These are phyloP conservation scores for Tenthredo notha DNA, from an alignment of 2,888 invertebrate species.

Conservation along the genomic window DNA sequence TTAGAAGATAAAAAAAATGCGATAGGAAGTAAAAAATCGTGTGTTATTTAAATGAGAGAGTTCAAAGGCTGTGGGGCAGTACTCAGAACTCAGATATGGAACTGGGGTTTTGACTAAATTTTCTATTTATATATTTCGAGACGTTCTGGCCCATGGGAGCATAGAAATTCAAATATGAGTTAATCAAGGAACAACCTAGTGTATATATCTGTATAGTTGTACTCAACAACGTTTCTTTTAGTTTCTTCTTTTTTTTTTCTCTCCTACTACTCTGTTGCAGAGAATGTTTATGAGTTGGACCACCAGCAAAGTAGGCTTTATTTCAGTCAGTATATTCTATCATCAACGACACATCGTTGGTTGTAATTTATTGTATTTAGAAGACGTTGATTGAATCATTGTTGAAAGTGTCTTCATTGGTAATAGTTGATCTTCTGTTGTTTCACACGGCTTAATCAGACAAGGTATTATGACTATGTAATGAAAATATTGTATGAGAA, in stretches of 20 bases:
- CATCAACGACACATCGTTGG: neutral
- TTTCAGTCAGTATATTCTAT: slow-evolving; percentile 35
- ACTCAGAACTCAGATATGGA: too few species aligned
- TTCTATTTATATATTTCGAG: too few species aligned
- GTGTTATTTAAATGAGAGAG: too few species aligned
- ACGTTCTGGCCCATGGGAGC: too few species aligned
- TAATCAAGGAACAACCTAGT: too few species aligned
- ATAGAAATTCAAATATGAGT: too few species aligned
- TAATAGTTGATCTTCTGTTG: neutral
- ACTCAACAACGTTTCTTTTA: neutral
- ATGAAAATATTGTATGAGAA: neutral
- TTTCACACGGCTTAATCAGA: neutral
- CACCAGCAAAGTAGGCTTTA: neutral
- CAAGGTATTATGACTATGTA: neutral
- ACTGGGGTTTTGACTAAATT: too few species aligned
- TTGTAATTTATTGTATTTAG: slow-evolving; percentile 9
- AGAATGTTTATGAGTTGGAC: slow-evolving; percentile 39
- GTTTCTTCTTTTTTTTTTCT: neutral
- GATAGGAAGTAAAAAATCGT: too few species aligned
- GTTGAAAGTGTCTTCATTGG: neutral
- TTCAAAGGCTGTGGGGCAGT: too few species aligned
- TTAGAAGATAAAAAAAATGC: too few species aligned
- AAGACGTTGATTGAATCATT: neutral
- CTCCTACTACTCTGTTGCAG: neutral
- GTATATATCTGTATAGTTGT: neutral